phyloP scores from a whole-genome alignment of 2,797 vertebrate species.

The Merluccius polli region DNA sequence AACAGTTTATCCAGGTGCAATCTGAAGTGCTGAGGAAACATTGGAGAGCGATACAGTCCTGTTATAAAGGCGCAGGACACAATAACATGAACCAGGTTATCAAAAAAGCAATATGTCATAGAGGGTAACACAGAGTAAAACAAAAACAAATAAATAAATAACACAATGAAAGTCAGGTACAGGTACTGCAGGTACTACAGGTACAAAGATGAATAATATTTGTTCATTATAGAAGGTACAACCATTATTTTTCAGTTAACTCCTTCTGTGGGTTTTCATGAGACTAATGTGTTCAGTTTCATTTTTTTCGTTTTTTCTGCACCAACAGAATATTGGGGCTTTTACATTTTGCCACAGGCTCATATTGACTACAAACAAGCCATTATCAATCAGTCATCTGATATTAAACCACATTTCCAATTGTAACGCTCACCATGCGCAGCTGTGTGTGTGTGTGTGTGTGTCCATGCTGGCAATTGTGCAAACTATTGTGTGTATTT shows the following conservation, averaged over 20 bases:
- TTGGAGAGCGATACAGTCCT: neutral
- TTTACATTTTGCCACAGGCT: conserved; percentile 12
- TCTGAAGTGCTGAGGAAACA: conserved; percentile 84
- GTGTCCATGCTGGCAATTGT: conserved; percentile 10
- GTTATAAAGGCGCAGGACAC: neutral
- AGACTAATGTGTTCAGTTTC: neutral
- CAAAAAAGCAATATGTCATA: no score
- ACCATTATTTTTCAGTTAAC: neutral
- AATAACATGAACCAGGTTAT: neutral
- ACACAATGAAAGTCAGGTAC: no score
- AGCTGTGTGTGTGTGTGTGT: conserved; percentile 3
- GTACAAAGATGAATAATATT: neutral
- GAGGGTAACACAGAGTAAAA: neutral
- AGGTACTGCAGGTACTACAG: no score
- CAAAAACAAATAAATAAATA: neutral
- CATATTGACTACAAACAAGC: conserved; percentile 23
- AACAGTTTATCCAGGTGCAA: conserved; percentile 92
- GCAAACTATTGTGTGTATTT: neutral
- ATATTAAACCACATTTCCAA: conserved; percentile 22
- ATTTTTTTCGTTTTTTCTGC: no score
- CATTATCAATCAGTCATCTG: conserved; percentile 33
- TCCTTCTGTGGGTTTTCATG: neutral
- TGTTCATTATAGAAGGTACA: neutral
- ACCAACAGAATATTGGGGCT: neutral
- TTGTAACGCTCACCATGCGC: conserved; percentile 18